These are phyloP conservation scores for Upupa epops DNA, from an alignment of 2,113 vertebrate species.

Conservation along the genomic window DNA sequence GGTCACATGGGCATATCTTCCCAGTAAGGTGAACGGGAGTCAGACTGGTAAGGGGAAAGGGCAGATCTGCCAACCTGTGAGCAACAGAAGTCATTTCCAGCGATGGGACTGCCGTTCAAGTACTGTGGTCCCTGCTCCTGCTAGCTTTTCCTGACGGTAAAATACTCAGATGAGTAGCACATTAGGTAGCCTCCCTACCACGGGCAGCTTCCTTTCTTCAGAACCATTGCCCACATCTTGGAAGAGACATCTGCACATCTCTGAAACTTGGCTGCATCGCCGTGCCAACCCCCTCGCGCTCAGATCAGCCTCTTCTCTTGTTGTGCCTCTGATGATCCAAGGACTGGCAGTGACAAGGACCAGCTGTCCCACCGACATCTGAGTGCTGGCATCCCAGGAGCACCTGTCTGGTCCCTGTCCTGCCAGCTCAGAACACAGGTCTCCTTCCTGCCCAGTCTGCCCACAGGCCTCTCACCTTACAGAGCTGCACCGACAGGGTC, in stretches of 20 bases:
- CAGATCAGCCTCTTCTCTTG: not conserved
- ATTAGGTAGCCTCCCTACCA: not conserved
- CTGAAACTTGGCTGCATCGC: not conserved
- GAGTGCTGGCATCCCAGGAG: not conserved
- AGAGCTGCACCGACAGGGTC: not conserved
- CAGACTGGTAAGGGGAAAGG: not conserved
- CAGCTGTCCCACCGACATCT: not conserved
- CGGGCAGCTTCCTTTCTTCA: not conserved
- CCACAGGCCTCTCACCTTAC: not conserved
- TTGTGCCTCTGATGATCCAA: not conserved
- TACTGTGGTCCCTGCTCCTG: not conserved
- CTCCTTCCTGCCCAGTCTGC: not conserved
- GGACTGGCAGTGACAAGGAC: not conserved
- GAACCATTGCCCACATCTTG: not conserved
- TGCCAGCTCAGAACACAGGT: not conserved
- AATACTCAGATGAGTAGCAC: not conserved
- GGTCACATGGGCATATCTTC: not conserved
- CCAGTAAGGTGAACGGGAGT: not conserved
- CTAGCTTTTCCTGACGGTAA: not conserved
- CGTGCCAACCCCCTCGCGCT: not conserved
- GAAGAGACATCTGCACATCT: not conserved
- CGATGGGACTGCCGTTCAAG: not conserved
- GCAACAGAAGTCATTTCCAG: not conserved
- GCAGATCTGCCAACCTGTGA: not conserved
- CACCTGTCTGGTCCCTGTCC: not conserved